Evolutionary conservation across 2,888 invertebrate species (phyloP).

Genomic region (Hedychridium roseum): DNA sequence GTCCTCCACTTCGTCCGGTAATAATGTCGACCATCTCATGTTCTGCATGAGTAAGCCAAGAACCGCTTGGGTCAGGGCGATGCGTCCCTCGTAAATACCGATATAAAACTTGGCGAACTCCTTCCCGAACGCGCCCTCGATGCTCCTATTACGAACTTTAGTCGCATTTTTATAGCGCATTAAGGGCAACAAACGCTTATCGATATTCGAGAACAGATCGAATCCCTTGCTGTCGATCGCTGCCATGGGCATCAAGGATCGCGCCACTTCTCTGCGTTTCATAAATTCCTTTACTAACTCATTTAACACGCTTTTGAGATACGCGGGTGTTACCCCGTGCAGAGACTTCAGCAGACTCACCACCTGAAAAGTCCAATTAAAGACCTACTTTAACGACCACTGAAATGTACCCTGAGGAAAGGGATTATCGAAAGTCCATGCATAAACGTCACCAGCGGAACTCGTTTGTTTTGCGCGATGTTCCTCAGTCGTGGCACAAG

Average conservation of each 20-base stretch:
- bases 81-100: slow-evolving; percentile 14
- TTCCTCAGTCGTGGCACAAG: slow-evolving; percentile 25
- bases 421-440: too few species aligned
- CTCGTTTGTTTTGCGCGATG: slow-evolving; percentile 16
- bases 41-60: slow-evolving; percentile 28
- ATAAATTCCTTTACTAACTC: too few species aligned
- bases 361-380: slow-evolving; percentile 22
- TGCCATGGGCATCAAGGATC: neutral
- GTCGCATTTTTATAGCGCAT: slow-evolving; percentile 13
- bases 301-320: too few species aligned
- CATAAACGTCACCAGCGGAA: neutral
- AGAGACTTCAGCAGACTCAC: slow-evolving; percentile 22
- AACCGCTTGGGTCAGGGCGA: slow-evolving; percentile 30
- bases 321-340: too few species aligned
- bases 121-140: slow-evolving; percentile 13
- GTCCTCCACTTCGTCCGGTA: slow-evolving; percentile 23
- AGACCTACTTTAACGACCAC: too few species aligned
- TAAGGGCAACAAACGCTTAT: slow-evolving; percentile 14
- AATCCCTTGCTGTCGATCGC: slow-evolving; percentile 6
- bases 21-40: slow-evolving; percentile 23
- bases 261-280: slow-evolving; percentile 20
- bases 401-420: too few species aligned
- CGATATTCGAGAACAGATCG: slow-evolving; percentile 28
- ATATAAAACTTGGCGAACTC: slow-evolving; percentile 28
- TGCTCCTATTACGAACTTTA: too few species aligned